Evolutionary conservation across 1,140 invertebrate genomes (phyloP), one percentile per base, ranked within the genome.

Genomic region (Propsilocerus akamusi): DNA sequence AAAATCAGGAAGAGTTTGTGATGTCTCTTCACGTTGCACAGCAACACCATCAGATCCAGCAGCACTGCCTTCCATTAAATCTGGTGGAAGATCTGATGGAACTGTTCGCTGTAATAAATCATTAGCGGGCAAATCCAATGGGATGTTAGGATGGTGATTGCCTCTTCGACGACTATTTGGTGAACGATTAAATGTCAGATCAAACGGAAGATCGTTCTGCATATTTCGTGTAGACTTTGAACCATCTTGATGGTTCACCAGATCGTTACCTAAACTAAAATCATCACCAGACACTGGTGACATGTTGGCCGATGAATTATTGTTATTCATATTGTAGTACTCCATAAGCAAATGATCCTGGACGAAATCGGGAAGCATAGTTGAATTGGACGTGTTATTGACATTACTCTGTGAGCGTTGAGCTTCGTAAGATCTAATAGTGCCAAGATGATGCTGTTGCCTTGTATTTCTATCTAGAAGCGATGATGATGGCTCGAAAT

Each of bases 1-100:
- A 63, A 83, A 83, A 56, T 83, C 80, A 14, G 80, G 80, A 47
- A 82, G 65, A 60, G 77, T 75, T 62, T 79, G 60, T n/a, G 14
- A 41, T 7, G 34, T 41, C 10, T 41, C 34, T 20, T 41, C 34
- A 20, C 34, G 14, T 41, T 41, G 34, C 34, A 41, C 34, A 17
- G 14, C 17, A 5, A 41, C 34, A 41, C 14, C n/a, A n/a, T n/a
- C 14, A 5, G 28, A 30, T 30, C 17, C 34, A 41, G 3, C 14
- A 2, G 14, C 5, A n/a, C n/a, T n/a, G n/a, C n/a, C n/a, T 4
- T 41, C 34, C 34, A 41, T 41, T 41, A 41, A 20, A 41, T 30
- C 28, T 30, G 34, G 34, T 4, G 34, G 34, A 41, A 41, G 34
- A 41, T 41, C 34, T 41, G 22, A 20, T 20, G 34, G 34, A 41